Percentiles rank a stretch among this genome's conserved stretches.
phyloP scores from a whole-genome alignment of 1,140 invertebrate species.

The Macrosteles quadrilineatus region DNA sequence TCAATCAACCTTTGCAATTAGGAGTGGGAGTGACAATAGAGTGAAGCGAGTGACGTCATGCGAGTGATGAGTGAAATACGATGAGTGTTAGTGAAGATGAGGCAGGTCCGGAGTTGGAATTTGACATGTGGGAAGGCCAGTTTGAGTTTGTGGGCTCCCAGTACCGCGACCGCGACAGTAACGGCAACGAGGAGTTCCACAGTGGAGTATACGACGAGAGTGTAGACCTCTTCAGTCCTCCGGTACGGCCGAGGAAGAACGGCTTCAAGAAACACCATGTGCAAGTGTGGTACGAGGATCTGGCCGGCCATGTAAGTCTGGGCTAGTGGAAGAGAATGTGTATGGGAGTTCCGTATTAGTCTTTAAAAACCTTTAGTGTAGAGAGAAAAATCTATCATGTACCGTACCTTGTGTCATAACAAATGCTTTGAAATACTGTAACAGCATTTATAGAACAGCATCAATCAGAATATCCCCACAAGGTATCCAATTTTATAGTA shows the following conservation, averaged over 20 bases:
- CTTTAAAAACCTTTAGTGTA: constrained; percentile 20
- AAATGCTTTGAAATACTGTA: too few species aligned
- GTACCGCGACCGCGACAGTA: constrained; percentile 24
- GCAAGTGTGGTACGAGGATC: constrained; percentile 57
- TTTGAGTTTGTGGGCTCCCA: constrained; percentile 72
- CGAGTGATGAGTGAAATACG: background rate
- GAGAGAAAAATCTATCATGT: too few species aligned
- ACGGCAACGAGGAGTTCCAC: constrained; percentile 29
- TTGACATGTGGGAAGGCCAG: constrained; percentile 84
- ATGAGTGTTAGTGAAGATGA: constrained; percentile 39
- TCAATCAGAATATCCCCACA: too few species aligned
- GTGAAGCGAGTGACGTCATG: constrained; percentile 4
- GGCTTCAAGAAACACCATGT: constrained; percentile 57
- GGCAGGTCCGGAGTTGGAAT: constrained; percentile 54
- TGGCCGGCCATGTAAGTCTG: constrained; percentile 57
- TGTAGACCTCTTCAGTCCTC: constrained; percentile 51
- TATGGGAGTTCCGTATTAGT: background rate
- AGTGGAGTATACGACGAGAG: constrained; percentile 48
- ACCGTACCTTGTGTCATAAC: too few species aligned
- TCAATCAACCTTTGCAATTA: background rate
- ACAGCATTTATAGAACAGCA: too few species aligned
- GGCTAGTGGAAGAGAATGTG: too few species aligned
- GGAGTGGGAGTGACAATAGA: background rate
- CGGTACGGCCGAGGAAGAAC: constrained; percentile 51
- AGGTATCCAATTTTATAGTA: too few species aligned